Conservation (phyloP, 2,797 vertebrate species). For the Mormyrus proboscirostris region DNA sequence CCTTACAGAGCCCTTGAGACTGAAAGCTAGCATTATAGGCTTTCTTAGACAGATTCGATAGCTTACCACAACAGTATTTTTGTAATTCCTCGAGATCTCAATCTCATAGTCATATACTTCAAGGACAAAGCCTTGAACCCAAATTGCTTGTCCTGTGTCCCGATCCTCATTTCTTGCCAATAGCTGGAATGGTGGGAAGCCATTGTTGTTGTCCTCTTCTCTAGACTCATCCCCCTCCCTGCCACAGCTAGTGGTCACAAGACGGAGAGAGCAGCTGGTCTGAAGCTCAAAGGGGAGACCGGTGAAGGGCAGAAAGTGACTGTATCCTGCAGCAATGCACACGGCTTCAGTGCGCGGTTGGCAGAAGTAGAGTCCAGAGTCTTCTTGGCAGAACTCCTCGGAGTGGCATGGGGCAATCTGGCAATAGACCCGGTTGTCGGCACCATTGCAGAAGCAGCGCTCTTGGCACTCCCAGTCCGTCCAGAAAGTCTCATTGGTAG, state of each 20-base stretch:
- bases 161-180: constrained; percentile 84
- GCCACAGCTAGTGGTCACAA: constrained; percentile 71
- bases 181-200: constrained; percentile 71
- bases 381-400: constrained; percentile 85
- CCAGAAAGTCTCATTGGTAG: constrained; percentile 94
- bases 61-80: constrained; percentile 87
- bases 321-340: constrained; percentile 82
- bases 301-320: constrained; percentile 86
- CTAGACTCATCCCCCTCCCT: constrained; percentile 25
- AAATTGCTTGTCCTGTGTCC: constrained; percentile 85
- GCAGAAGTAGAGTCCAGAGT: constrained; percentile 76
- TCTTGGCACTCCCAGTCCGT: constrained; percentile 88
- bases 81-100: constrained; percentile 85
- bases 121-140: constrained; percentile 87
- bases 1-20: neutral
- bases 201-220: constrained; percentile 32
- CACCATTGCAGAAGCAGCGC: constrained; percentile 92
- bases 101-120: constrained; percentile 83
- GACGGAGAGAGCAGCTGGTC: constrained; percentile 81
- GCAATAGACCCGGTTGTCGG: constrained; percentile 89
- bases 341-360: constrained; percentile 77
- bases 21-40: neutral
- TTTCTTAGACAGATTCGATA: neutral
- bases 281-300: constrained; percentile 89
- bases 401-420: constrained; percentile 71